These are phyloP conservation scores for Rostratula benghalensis DNA, from an alignment of 2,113 vertebrate species.

Conservation along the genomic window DNA sequence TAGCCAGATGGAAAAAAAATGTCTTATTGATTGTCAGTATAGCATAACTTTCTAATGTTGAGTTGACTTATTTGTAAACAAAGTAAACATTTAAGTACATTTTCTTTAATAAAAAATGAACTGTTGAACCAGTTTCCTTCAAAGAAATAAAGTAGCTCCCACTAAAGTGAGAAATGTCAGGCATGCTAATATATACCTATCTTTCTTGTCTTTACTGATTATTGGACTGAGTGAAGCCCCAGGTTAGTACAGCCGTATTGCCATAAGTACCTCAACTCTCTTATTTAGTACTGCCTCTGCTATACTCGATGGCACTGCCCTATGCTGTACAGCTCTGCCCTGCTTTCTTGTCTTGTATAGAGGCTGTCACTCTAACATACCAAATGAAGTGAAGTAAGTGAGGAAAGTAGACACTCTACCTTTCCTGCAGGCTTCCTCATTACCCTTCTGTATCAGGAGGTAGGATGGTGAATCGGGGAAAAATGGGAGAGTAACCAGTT, in stretches of 20 bases:
- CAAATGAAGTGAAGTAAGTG: background rate
- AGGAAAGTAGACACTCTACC: constrained; percentile 65
- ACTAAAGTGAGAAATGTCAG: background rate
- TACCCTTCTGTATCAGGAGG: constrained; percentile 82
- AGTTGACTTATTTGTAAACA: background rate
- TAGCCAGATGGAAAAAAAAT: background rate
- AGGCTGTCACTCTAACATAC: background rate
- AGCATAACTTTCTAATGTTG: background rate
- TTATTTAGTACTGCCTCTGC: background rate
- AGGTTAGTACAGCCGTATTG: background rate
- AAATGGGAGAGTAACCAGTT: constrained; percentile 73
- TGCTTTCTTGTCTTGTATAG: background rate
- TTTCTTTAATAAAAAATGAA: background rate
- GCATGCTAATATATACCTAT: background rate
- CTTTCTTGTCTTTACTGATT: background rate
- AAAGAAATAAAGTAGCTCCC: background rate
- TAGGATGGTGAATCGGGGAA: constrained; percentile 79
- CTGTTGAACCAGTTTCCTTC: background rate
- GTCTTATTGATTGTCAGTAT: background rate
- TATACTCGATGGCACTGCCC: background rate
- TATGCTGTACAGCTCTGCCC: background rate
- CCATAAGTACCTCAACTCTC: background rate
- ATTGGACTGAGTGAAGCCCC: background rate
- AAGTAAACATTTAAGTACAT: background rate
- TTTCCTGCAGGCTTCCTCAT: constrained; percentile 77